Base-by-base conservation (phyloP, 1,140 invertebrate genomes). In the Zaprionus capensis region DNA sequence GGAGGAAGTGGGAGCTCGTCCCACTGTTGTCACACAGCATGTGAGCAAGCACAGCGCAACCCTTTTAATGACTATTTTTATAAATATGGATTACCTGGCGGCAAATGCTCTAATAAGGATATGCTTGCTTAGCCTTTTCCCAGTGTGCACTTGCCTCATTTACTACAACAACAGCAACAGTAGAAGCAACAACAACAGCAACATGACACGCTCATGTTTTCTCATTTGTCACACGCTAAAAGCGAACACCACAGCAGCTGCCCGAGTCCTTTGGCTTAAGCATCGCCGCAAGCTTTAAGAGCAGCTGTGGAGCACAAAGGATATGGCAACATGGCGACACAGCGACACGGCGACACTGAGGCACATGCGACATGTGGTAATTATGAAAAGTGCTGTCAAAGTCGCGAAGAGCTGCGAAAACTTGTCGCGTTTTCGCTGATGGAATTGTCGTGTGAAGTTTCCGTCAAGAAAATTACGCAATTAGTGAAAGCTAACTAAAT, bases 61-160 rank as follows among this genome's bases (percentile, higher is more conserved):
- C 81, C 78, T 90, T 76, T 83, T 81, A 81, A 87, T 81, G 84
- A 70, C 85, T 87, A 87, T 87, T 87, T 87, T 88, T 87, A 87
- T 87, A 81, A 80, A 86, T 87, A 74, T 82, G 80, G 63, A 75
- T 80, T 76, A 78, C 73, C 73, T 78, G 63, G 70, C 68, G 58
- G 56, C 53, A 76, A 75, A 76, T 71, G 65, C 84, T 88, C 77
- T 81, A 81, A 81, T 87, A 68, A 62, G 74, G 62, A 80, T 59
- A 46, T 53, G 62, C 74, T 66, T 61, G 74, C 66, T 71, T 58
- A 64, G 73, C 68, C 57, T 67, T 75, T 65, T 69, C 20, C 46
- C 20, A 17, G 46, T 90, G 84, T 88, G 84, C 85, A 84, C 78
- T 88, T 90, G 84, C 81, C 79, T 88, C 84, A 88, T 88, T 88